Conservation (phyloP, 1,140 invertebrate species). For the Berghia stephanieae region DNA sequence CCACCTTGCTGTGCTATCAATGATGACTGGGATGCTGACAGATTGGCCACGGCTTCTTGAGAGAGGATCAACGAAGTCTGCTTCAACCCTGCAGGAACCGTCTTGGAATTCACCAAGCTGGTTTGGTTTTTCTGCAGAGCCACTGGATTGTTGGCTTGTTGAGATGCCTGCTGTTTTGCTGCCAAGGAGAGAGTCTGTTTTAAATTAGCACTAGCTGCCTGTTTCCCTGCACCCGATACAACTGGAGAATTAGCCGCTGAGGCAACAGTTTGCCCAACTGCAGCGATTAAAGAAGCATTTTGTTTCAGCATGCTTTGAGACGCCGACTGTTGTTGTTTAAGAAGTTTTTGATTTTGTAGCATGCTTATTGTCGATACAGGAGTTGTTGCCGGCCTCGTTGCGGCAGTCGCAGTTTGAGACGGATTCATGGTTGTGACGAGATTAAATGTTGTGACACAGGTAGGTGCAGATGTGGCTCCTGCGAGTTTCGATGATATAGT, state of each 20-base stretch:
- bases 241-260: not conserved
- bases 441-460: constrained; percentile 29
- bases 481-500: not conserved
- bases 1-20: constrained; percentile 15
- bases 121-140: too few species aligned
- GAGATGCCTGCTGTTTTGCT: too few species aligned
- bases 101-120: too few species aligned
- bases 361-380: constrained; percentile 29
- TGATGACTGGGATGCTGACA: constrained; percentile 29
- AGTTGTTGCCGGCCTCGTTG: not conserved
- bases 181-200: too few species aligned
- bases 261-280: constrained; percentile 30
- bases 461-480: constrained; percentile 12
- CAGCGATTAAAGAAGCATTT: constrained; percentile 30
- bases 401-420: not conserved
- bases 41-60: constrained; percentile 32
- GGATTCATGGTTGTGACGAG: constrained; percentile 30
- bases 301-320: constrained; percentile 30
- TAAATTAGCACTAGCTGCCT: too few species aligned
- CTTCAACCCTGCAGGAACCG: constrained; percentile 18
- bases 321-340: constrained; percentile 20
- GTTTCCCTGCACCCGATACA: too few species aligned
- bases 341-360: constrained; percentile 25
- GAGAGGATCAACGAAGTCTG: constrained; percentile 31
- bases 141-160: too few species aligned